Conservation (phyloP, 1,140 invertebrate species). For the Megalopta genalis region DNA sequence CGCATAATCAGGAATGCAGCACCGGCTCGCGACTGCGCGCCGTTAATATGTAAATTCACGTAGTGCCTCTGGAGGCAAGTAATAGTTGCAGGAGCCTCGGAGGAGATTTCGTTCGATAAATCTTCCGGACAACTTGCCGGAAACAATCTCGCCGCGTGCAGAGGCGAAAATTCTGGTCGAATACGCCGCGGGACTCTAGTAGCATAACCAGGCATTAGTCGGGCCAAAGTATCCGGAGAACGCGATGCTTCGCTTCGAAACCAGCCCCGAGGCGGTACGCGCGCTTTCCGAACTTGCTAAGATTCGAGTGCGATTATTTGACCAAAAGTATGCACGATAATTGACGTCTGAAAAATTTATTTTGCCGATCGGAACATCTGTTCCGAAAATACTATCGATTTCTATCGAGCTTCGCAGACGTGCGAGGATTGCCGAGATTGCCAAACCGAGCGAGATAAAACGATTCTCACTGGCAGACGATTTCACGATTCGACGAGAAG, state of each 20-base stretch:
- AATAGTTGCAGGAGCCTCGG: background rate
- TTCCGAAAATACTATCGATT: too few relatives aligned
- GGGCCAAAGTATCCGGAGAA: background rate
- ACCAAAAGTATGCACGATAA: too few relatives aligned
- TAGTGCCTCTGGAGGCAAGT: background rate
- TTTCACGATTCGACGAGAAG: too few relatives aligned
- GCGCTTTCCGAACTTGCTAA: too few relatives aligned
- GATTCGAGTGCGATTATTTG: too few relatives aligned
- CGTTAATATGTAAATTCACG: background rate
- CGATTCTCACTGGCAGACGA: too few relatives aligned
- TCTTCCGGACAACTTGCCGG: background rate
- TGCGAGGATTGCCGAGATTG: too few relatives aligned
- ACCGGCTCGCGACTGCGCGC: background rate
- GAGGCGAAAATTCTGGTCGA: background rate
- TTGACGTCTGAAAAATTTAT: too few relatives aligned
- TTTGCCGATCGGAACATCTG: too few relatives aligned
- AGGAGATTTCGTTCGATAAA: background rate
- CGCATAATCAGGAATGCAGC: background rate
- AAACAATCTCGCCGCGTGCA: background rate
- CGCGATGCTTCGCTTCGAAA: background rate
- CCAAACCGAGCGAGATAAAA: too few relatives aligned
- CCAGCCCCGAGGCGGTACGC: background rate
- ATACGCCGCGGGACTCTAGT: background rate
- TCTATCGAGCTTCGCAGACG: too few relatives aligned
- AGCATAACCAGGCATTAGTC: background rate